These are phyloP conservation scores for Glossophaga mutica DNA, from an alignment of 2,797 vertebrate genomes.

Conservation along the genomic window DNA sequence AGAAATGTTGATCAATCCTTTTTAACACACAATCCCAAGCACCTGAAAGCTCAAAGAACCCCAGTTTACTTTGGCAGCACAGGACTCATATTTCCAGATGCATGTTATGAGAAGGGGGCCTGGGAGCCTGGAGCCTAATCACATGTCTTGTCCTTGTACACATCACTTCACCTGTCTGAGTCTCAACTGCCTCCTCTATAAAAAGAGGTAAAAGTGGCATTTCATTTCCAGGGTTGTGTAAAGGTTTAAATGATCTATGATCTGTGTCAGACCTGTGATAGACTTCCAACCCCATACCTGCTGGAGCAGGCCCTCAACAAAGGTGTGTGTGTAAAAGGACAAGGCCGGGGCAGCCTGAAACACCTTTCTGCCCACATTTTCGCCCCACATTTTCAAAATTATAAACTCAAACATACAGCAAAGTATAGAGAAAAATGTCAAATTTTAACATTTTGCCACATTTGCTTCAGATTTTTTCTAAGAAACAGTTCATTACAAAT, in stretches of 20 bases:
- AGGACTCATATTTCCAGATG: neutral
- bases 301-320: neutral
- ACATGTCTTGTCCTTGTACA: neutral
- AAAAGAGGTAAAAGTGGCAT: neutral
- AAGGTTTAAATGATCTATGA: neutral
- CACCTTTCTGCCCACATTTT: neutral
- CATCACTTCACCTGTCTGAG: neutral
- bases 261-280: neutral
- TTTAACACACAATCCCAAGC: neutral
- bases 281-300: neutral
- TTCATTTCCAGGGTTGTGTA: neutral
- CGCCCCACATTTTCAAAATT: neutral
- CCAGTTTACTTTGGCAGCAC: neutral
- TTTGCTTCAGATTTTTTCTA: slow-evolving; percentile 55
- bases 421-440: slow-evolving; percentile 45
- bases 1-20: neutral
- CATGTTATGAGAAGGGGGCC: neutral
- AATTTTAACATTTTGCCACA: slow-evolving; percentile 29
- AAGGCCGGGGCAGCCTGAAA: neutral
- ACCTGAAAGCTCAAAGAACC: slow-evolving; percentile 1
- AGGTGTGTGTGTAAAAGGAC: neutral
- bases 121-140: neutral
- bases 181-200: neutral
- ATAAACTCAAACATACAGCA: neutral
- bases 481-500: slow-evolving; percentile 52